A percentile compares a stretch with the other conserved stretches of the same genome.
These are phyloP conservation scores for Coelopa frigida DNA, from an alignment of 1,140 invertebrate species.

Conservation along the genomic window DNA sequence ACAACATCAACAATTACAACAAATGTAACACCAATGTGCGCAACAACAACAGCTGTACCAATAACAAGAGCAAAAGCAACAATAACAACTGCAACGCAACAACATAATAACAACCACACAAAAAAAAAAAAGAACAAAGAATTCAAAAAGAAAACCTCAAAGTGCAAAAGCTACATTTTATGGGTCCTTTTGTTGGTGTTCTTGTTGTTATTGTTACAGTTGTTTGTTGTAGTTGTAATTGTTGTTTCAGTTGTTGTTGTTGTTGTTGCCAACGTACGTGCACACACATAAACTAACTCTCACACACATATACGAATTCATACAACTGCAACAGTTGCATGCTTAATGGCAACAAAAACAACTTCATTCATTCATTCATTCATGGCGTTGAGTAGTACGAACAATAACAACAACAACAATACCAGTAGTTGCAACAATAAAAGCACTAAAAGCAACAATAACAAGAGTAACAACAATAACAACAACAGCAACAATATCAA, in stretches of 20 bases:
- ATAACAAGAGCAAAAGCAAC: no score
- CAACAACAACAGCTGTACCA: no score
- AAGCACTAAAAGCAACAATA: neutral
- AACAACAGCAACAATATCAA: no score
- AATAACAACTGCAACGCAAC: no score
- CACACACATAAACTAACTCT: neutral
- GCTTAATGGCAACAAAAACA: neutral
- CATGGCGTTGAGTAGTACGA: neutral
- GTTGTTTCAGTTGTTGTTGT: neutral
- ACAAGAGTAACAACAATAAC: slow-evolving; percentile 4
- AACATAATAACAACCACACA: no score
- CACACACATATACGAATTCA: neutral
- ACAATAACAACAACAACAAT: neutral
- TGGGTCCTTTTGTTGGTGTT: neutral
- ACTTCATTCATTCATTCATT: slow-evolving; percentile 6
- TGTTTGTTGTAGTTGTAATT: neutral
- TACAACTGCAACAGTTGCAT: slow-evolving; percentile 2
- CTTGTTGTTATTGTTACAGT: neutral
- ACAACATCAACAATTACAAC: no score
- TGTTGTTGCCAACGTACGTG: slow-evolving; percentile 1
- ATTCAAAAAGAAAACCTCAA: no score
- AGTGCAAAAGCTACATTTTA: no score
- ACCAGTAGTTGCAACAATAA: slow-evolving; percentile 1
- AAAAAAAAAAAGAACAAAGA: no score
- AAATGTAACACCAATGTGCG: no score